Conservation (phyloP, 1,140 invertebrate species). For the Meloidogyne hapla region DNA sequence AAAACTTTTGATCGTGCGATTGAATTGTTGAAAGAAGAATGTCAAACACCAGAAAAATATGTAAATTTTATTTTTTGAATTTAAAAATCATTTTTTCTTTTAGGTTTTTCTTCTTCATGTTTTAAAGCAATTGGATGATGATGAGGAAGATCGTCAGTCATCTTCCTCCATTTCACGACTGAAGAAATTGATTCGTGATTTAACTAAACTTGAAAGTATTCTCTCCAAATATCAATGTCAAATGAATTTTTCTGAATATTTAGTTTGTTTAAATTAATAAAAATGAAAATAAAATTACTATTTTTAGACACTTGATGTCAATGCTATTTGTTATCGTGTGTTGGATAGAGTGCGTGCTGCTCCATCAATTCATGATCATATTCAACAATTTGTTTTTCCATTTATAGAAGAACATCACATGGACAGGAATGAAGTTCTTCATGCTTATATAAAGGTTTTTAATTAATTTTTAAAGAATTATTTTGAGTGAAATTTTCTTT, state of each 20-base stretch:
- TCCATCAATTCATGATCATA: slow-evolving; percentile 29
- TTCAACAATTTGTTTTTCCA: slow-evolving; percentile 34
- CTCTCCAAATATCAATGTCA: slow-evolving; percentile 24
- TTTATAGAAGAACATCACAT: slow-evolving; percentile 33
- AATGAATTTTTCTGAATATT: slow-evolving; percentile 33
- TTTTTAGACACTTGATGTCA: slow-evolving; percentile 14
- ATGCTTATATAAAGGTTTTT: slow-evolving; percentile 34
- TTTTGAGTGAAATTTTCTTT: not conserved
- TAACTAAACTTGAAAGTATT: slow-evolving; percentile 23
- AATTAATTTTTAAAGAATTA: not conserved
- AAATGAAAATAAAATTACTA: not conserved
- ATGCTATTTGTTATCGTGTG: slow-evolving; percentile 29
- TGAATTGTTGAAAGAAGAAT: slow-evolving; percentile 22
- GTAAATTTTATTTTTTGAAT: slow-evolving; percentile 11
- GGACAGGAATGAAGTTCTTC: slow-evolving; percentile 31
- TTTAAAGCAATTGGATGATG: slow-evolving; percentile 13
- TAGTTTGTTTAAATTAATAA: slow-evolving; percentile 12
- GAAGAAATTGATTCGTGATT: slow-evolving; percentile 23
- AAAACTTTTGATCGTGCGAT: slow-evolving; percentile 31
- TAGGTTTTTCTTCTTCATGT: slow-evolving; percentile 21
- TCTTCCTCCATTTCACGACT: not conserved
- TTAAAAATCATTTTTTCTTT: not conserved
- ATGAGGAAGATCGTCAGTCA: not conserved
- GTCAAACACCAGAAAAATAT: slow-evolving; percentile 30
- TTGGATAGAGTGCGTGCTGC: slow-evolving; percentile 28